phyloP scores from a whole-genome alignment of 2,888 invertebrate species.

The Parnassius glacialis region DNA sequence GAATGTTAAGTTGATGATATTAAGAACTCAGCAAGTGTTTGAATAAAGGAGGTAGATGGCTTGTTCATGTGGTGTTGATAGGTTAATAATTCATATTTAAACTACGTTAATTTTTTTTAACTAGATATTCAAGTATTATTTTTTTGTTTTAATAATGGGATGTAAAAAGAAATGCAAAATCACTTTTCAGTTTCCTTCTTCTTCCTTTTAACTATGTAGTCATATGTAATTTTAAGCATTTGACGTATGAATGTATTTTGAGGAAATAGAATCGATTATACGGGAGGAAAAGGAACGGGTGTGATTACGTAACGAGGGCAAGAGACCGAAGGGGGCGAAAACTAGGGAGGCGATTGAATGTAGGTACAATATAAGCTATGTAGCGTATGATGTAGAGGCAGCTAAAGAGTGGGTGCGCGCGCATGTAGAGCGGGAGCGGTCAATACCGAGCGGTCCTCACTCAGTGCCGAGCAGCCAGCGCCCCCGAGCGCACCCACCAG shows the following conservation, averaged over 20 bases:
- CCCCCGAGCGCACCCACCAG: constrained; percentile 35
- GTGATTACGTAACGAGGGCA: constrained; percentile 32
- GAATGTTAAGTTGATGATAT: too few relatives aligned
- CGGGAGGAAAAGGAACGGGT: constrained; percentile 17
- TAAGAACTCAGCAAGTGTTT: too few relatives aligned
- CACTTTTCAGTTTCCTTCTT: too few relatives aligned
- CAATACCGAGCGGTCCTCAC: constrained; percentile 42
- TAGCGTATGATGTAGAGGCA: constrained; percentile 20
- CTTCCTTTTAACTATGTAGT: too few relatives aligned
- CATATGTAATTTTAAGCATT: neutral
- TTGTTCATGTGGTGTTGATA: too few relatives aligned
- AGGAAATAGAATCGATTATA: constrained; percentile 18
- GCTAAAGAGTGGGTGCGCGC: constrained; percentile 26
- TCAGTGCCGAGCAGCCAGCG: constrained; percentile 38
- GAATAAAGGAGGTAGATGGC: too few relatives aligned
- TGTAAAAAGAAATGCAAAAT: too few relatives aligned
- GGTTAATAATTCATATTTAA: too few relatives aligned
- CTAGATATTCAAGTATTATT: too few relatives aligned
- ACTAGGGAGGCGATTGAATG: constrained; percentile 3
- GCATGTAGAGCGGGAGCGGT: constrained; percentile 32
- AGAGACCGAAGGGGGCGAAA: constrained; percentile 31
- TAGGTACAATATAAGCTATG: too few relatives aligned
- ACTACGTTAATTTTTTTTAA: too few relatives aligned
- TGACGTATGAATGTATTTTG: neutral
- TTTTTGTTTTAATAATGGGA: too few relatives aligned